Base-by-base conservation (phyloP, 2,797 vertebrate genomes). In the Bucorvus abyssinicus region DNA sequence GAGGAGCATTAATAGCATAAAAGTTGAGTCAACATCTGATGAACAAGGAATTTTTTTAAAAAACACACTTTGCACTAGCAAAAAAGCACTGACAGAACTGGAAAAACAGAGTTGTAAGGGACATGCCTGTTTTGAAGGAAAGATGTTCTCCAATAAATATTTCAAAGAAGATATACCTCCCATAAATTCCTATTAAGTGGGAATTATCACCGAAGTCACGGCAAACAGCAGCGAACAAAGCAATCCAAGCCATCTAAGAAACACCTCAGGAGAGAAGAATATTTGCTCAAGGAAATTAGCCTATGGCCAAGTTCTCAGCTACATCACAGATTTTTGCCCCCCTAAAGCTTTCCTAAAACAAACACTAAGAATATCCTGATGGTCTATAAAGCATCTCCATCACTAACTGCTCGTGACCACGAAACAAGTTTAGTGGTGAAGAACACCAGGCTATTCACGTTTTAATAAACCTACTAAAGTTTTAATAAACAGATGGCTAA, bases 241-340 rank as follows among this genome's bases (percentile, higher is more conserved):
- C 89, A 68, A 76, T 89, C 90, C 80, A 67, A 65, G 73, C 50
- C 73, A 84, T 86, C 75, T 55, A 59, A 69, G 70, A 59, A 93
- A 2, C 12, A 79, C 52, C 92, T 93, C 84, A 30, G 75, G 81
- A 94, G 89, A 56, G 40, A 90, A 80, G 61, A 61, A 61, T 87
- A 64, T 74, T 93, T 95, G 86, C 86, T 93, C 53, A 84, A 95
- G 80, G 63, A 94, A 90, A 70, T 87, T 68, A 94, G 57, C 81
- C 75, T 44, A 40, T 56, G 89, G 65, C 19, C 1, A 0, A 75
- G 30, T 64, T 75, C 49, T 81, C n/a, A 44, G 57, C 80, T 53
- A 38, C 70, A 90, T 42, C 40, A 40, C 14, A 23, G 65, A 42
- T 68, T 84, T 84, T 22, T 14, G 22, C 4, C 30, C 27, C 42